Conservation (phyloP, 2,888 invertebrate genomes). For the Andricus curvator region DNA sequence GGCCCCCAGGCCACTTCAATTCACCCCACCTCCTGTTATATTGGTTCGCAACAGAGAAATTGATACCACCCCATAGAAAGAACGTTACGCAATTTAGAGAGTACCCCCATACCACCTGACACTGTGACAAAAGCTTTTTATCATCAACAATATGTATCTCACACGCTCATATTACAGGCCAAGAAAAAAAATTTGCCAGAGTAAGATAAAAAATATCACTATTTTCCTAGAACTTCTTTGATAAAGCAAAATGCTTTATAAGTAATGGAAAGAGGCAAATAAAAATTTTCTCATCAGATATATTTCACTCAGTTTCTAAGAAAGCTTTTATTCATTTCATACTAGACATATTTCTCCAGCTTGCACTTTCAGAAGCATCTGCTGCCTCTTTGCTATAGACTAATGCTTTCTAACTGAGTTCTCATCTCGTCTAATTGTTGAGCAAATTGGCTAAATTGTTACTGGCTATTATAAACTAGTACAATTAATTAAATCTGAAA, state of each 20-base stretch:
- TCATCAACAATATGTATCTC: constrained; percentile 24
- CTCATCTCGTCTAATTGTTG: constrained; percentile 29
- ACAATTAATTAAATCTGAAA: background rate
- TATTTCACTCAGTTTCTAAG: constrained; percentile 1
- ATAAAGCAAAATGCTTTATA: constrained; percentile 19
- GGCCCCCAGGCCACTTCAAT: background rate
- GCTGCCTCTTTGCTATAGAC: constrained; percentile 5
- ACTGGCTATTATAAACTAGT: constrained; percentile 7
- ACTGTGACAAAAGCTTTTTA: constrained; percentile 13
- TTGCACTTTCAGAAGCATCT: constrained; percentile 30
- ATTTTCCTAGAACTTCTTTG: background rate
- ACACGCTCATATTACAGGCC: background rate
- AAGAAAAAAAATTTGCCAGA: background rate
- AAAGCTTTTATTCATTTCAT: constrained; percentile 31
- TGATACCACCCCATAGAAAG: background rate
- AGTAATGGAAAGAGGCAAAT: constrained; percentile 1
- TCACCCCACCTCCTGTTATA: constrained; percentile 19
- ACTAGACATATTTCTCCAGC: constrained; percentile 18
- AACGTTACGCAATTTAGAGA: constrained; percentile 13
- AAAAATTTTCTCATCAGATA: background rate
- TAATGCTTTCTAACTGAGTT: constrained; percentile 37
- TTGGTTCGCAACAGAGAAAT: constrained; percentile 19
- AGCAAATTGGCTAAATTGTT: constrained; percentile 28
- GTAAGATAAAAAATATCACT: constrained; percentile 19
- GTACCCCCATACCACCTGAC: background rate